Conservation (phyloP, 2,797 vertebrate species). For the Poecilia velifera region DNA sequence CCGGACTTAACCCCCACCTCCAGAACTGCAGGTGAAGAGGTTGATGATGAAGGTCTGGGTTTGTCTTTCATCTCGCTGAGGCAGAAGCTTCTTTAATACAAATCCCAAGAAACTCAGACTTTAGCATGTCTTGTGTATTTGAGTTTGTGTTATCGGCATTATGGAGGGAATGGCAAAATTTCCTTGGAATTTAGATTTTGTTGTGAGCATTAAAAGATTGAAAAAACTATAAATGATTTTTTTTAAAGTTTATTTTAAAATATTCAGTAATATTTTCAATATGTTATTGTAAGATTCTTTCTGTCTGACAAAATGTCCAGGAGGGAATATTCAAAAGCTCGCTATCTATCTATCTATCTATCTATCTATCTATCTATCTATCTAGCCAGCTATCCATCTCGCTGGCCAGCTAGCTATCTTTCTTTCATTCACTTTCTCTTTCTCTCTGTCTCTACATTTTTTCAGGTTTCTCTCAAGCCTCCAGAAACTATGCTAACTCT, state of each 20-base stretch:
- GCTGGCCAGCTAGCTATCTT: no score
- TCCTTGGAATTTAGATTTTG: neutral
- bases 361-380: no score
- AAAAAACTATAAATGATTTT: neutral
- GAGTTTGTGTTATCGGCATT: neutral
- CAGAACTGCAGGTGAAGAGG: slow-evolving; percentile 71
- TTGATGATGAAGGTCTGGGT: slow-evolving; percentile 24
- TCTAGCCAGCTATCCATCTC: no score
- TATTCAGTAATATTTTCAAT: neutral
- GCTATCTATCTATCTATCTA: no score
- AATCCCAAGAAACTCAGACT: neutral
- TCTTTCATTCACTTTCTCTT: no score
- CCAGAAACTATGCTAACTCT: neutral
- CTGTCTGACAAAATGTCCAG: neutral
- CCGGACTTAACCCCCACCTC: slow-evolving; percentile 94
- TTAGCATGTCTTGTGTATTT: neutral
- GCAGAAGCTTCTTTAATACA: slow-evolving; percentile 13
- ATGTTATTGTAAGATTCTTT: neutral
- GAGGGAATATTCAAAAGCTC: no score
- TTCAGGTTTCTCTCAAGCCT: neutral
- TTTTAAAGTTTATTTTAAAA: neutral
- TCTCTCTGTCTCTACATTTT: no score
- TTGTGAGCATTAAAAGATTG: neutral
- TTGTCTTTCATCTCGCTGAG: slow-evolving; percentile 46
- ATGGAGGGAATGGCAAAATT: neutral